Percentiles rank a stretch among this genome's conserved stretches.
These are phyloP conservation scores for Sebastes miniatus DNA, from an alignment of 2,797 vertebrate species.

Conservation along the genomic window DNA sequence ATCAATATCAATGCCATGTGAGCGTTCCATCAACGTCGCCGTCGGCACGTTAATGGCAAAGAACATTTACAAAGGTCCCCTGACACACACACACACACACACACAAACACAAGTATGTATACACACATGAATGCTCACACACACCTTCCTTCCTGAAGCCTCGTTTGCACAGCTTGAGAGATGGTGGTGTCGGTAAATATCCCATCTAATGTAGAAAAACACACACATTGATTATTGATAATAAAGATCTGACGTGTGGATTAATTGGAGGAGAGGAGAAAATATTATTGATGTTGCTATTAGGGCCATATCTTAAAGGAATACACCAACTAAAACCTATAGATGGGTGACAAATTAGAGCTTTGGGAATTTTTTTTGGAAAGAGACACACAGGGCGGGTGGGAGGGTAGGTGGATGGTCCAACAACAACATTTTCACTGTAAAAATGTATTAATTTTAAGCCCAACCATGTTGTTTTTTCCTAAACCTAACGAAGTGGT, in stretches of 20 bases:
- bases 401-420: too few relatives aligned
- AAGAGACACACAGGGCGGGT: too few relatives aligned
- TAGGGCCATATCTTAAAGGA: not conserved
- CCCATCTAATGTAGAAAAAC: not conserved
- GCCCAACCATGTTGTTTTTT: too few relatives aligned
- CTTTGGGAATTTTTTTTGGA: too few relatives aligned
- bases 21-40: constrained; percentile 60
- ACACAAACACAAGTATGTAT: not conserved
- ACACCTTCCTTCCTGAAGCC: not conserved
- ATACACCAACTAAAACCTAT: not conserved
- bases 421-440: too few relatives aligned
- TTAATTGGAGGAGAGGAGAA: not conserved
- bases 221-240: constrained; percentile 6
- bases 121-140: not conserved
- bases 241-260: constrained; percentile 1
- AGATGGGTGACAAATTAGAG: not conserved
- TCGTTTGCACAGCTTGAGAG: constrained; percentile 15
- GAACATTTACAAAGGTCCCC: constrained; percentile 51
- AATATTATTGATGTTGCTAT: not conserved
- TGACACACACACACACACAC: not conserved
- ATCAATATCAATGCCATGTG: constrained; percentile 64
- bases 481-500: too few relatives aligned
- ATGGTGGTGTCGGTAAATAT: constrained; percentile 11
- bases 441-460: too few relatives aligned
- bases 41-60: constrained; percentile 33